Evolutionary conservation across 2,888 invertebrate species (phyloP).

Genomic region (Desoria tigrina): DNA sequence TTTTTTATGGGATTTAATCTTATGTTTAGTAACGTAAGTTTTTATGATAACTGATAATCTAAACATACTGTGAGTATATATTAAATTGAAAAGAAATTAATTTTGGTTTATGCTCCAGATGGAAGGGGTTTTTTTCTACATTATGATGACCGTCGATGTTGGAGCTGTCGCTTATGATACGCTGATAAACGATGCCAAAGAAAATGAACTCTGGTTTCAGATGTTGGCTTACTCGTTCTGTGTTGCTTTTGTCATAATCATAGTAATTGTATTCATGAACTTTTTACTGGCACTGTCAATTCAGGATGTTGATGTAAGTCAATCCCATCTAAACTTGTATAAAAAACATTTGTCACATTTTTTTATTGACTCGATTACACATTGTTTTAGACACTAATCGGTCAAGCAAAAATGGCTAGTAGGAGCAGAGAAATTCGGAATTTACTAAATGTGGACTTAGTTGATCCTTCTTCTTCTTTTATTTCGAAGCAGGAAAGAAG

Average conservation of each 20-base stretch:
- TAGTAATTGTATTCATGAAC: slow-evolving; percentile 43
- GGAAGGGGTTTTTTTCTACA: slow-evolving; percentile 31
- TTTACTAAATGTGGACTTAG: slow-evolving; percentile 26
- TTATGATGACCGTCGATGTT: slow-evolving; percentile 36
- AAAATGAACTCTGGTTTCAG: slow-evolving; percentile 21
- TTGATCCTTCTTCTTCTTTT: slow-evolving; percentile 1
- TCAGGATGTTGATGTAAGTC: slow-evolving; percentile 37
- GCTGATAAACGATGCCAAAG: slow-evolving; percentile 25
- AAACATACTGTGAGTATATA: too few relatives aligned
- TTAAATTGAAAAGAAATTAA: neutral
- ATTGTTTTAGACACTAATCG: slow-evolving; percentile 24
- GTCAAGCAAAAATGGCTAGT: slow-evolving; percentile 27
- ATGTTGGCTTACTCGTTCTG: slow-evolving; percentile 27
- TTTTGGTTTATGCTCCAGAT: slow-evolving; percentile 14
- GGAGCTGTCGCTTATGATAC: slow-evolving; percentile 33
- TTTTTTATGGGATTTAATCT: slow-evolving; percentile 45
- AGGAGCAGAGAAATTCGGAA: slow-evolving; percentile 26
- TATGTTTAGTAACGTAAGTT: slow-evolving; percentile 32
- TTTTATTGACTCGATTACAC: neutral
- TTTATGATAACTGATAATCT: neutral
- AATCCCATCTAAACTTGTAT: too few relatives aligned
- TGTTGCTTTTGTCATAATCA: slow-evolving; percentile 31
- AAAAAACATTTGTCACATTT: too few relatives aligned
- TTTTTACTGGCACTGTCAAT: slow-evolving; percentile 38
- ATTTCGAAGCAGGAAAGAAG: neutral